These are phyloP conservation scores for Aphidoletes aphidimyza DNA, from an alignment of 2,888 invertebrate genomes.

Conservation along the genomic window DNA sequence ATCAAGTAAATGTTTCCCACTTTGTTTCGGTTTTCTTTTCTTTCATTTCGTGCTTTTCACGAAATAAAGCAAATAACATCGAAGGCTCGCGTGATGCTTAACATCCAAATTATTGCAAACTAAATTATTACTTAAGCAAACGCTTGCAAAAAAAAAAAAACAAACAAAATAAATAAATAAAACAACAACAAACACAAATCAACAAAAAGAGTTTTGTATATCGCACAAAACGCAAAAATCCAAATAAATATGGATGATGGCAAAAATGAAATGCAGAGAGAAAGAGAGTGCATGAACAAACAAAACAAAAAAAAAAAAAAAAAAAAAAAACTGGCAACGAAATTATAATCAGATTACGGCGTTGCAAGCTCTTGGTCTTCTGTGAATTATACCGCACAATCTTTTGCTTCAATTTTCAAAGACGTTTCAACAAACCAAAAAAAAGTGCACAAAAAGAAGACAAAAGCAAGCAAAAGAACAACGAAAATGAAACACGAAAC, in stretches of 20 bases:
- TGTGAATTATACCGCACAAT: slow-evolving; percentile 46
- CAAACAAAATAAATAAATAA: not conserved
- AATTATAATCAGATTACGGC: slow-evolving; percentile 22
- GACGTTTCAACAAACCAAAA: not conserved
- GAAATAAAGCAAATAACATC: slow-evolving; percentile 2
- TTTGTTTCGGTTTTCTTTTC: not conserved
- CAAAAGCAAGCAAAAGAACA: not conserved
- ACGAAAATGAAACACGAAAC: slow-evolving; percentile 50
- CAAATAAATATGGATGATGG: slow-evolving; percentile 10
- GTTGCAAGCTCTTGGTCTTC: slow-evolving; percentile 25
- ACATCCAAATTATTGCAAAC: slow-evolving; percentile 37
- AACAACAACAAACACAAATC: not conserved
- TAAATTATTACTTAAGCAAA: slow-evolving; percentile 11
- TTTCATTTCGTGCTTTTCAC: not conserved
- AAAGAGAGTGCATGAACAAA: not conserved
- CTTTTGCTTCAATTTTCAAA: slow-evolving; percentile 47
- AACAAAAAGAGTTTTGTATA: not conserved
- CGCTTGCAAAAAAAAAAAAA: slow-evolving; percentile 1
- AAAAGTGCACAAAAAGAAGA: not conserved
- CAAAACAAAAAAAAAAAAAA: not conserved
- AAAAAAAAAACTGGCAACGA: not conserved
- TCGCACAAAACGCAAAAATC: slow-evolving; percentile 24
- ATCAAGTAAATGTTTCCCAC: not conserved
- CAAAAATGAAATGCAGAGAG: not conserved
- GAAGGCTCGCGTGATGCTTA: slow-evolving; percentile 31